Percentiles rank a stretch among this genome's conserved stretches.
Conservation (phyloP, 2,888 invertebrate genomes). For the Digitonthophagus gazella region DNA sequence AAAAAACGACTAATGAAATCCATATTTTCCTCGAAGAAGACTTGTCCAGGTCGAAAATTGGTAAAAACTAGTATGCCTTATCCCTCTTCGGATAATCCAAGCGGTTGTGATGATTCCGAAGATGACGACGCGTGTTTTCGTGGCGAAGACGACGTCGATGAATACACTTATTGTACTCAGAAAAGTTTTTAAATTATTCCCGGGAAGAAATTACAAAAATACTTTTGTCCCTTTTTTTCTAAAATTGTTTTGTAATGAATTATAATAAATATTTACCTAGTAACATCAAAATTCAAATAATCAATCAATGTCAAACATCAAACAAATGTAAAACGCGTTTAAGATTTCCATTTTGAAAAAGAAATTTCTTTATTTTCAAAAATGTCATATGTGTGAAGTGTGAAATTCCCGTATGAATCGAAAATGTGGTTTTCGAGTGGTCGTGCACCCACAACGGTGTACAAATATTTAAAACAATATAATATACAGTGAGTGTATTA, state of each 20-base stretch:
- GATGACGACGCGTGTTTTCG: constrained; percentile 3
- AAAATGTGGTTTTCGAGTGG: constrained; percentile 44
- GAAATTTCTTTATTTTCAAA: constrained; percentile 29
- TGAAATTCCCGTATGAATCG: constrained; percentile 31
- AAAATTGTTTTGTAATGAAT: no score
- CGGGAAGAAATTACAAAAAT: background rate
- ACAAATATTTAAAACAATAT: constrained; percentile 19
- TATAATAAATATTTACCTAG: no score
- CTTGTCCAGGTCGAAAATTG: background rate
- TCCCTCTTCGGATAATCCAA: background rate
- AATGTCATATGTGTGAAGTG: constrained; percentile 29
- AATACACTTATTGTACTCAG: background rate
- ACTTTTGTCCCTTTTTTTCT: no score
- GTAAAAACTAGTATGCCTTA: background rate
- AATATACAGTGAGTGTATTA: constrained; percentile 19
- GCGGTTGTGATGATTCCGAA: constrained; percentile 15
- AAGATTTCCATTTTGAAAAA: constrained; percentile 25
- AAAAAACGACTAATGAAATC: no score
- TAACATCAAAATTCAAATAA: constrained; percentile 5
- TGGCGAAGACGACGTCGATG: constrained; percentile 3
- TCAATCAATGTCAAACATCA: constrained; percentile 21
- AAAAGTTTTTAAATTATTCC: background rate
- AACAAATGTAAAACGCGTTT: constrained; percentile 30
- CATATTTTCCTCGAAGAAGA: background rate
- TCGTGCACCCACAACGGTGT: constrained; percentile 21